Evolutionary conservation across 2,888 invertebrate genomes (phyloP).

Genomic region (Dynastes maya): DNA sequence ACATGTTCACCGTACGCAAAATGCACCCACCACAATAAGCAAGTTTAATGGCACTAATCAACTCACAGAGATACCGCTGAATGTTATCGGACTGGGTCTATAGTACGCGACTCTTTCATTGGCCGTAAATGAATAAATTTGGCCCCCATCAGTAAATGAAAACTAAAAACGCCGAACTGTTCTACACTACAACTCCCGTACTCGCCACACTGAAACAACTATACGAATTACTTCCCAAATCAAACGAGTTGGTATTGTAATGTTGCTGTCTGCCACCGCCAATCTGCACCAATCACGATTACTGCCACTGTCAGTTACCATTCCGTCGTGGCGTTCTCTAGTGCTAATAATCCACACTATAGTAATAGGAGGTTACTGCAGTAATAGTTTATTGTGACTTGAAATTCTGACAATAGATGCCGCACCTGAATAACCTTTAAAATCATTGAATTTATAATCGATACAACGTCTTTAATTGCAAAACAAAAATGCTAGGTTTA

Average conservation of each 20-base stretch:
- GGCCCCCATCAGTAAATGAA: conserved; percentile 43
- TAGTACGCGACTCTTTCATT: conserved; percentile 41
- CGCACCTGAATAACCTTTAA: too few relatives aligned
- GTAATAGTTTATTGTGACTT: too few relatives aligned
- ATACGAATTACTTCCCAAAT: conserved; percentile 40
- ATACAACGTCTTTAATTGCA: too few relatives aligned
- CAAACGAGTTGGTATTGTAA: conserved; percentile 36
- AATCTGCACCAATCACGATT: conserved; percentile 25
- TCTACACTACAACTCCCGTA: conserved; percentile 27
- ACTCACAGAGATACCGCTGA: conserved; percentile 48
- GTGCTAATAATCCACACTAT: not conserved
- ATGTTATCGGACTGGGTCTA: conserved; percentile 48
- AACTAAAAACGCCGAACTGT: conserved; percentile 46
- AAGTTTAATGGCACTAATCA: conserved; percentile 51
- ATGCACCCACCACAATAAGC: conserved; percentile 49
- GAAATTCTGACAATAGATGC: too few relatives aligned
- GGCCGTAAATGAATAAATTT: conserved; percentile 47
- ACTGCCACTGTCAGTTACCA: conserved; percentile 25
- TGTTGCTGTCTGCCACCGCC: conserved; percentile 17
- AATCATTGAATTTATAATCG: too few relatives aligned
- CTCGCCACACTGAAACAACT: conserved; percentile 41
- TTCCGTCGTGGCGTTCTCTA: not conserved
- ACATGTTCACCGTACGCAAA: conserved; percentile 48
- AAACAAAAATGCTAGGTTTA: too few relatives aligned
- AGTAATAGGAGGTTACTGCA: not conserved